Evolutionary conservation across 2,797 vertebrate genomes (phyloP).

Genomic region (Oreonectes daqikongensis): DNA sequence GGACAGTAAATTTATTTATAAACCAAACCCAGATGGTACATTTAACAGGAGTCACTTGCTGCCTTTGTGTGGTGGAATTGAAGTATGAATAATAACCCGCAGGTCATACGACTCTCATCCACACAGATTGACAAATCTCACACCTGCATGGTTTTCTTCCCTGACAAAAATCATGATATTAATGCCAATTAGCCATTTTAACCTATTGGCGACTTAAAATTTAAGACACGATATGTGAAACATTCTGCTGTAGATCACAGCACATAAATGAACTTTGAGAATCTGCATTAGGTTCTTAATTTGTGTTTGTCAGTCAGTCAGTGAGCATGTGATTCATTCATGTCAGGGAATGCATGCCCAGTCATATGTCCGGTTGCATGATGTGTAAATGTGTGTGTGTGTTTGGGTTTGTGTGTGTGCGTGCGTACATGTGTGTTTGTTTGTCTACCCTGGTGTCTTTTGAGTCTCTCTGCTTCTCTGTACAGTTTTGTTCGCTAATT

Average conservation of each 20-base stretch:
- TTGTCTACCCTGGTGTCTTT: constrained; percentile 26
- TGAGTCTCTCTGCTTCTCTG: constrained; percentile 22
- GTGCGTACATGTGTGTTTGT: no score
- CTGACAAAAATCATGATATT: background rate
- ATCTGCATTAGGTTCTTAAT: constrained; percentile 35
- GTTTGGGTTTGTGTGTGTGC: no score
- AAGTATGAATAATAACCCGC: constrained; percentile 15
- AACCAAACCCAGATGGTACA: constrained; percentile 7
- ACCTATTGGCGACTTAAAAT: background rate
- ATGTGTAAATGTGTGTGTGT: constrained; percentile 26
- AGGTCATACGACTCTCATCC: constrained; percentile 4
- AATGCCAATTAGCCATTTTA: background rate
- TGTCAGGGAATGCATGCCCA: constrained; percentile 52
- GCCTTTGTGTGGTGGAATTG: background rate
- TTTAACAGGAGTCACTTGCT: background rate
- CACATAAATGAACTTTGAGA: constrained; percentile 18
- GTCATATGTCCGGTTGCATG: constrained; percentile 61
- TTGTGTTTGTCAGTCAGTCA: constrained; percentile 42
- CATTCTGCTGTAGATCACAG: constrained; percentile 1
- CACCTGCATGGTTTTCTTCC: background rate
- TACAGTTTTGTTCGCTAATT: constrained; percentile 43
- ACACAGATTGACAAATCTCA: background rate
- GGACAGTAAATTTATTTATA: constrained; percentile 19
- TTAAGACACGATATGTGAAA: background rate
- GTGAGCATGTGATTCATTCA: constrained; percentile 54